Evolutionary conservation across 2,888 invertebrate genomes (phyloP).

Genomic region (Epirrita christyi): DNA sequence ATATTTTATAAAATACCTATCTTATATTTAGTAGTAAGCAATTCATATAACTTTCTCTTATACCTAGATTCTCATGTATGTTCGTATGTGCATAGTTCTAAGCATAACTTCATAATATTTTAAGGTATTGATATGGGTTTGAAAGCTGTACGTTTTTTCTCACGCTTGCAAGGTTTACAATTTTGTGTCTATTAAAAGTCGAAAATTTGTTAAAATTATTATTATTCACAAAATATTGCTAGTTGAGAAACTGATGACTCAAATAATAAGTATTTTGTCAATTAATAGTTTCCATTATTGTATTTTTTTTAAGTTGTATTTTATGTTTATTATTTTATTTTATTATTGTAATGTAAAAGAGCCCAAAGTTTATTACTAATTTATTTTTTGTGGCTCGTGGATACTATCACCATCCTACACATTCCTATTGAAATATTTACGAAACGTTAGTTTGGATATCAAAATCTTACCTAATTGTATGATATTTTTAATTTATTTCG

Average conservation of each 20-base stretch:
- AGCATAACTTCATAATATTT: slow-evolving; percentile 5
- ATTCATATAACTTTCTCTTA: slow-evolving; percentile 19
- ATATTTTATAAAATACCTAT: background rate
- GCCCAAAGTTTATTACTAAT: background rate
- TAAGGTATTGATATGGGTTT: slow-evolving; percentile 5
- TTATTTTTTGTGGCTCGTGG: too few species aligned
- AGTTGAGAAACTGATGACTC: background rate
- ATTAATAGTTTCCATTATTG: background rate
- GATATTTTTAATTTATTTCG: too few species aligned
- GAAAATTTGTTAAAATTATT: background rate
- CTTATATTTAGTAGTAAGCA: slow-evolving; percentile 2
- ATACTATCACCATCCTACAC: too few species aligned
- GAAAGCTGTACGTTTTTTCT: slow-evolving; percentile 2
- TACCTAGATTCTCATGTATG: slow-evolving; percentile 26
- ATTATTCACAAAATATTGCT: background rate
- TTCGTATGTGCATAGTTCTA: slow-evolving; percentile 20
- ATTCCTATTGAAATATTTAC: too few species aligned
- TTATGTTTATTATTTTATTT: background rate
- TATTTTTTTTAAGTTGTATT: background rate
- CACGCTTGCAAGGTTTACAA: slow-evolving; percentile 23
- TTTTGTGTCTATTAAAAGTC: background rate
- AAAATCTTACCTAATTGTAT: too few species aligned
- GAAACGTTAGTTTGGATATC: too few species aligned
- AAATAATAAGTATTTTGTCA: background rate
- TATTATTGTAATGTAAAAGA: background rate